Evolutionary conservation across 2,888 invertebrate species (phyloP).

Genomic region (Stenolophus ochropezus): DNA sequence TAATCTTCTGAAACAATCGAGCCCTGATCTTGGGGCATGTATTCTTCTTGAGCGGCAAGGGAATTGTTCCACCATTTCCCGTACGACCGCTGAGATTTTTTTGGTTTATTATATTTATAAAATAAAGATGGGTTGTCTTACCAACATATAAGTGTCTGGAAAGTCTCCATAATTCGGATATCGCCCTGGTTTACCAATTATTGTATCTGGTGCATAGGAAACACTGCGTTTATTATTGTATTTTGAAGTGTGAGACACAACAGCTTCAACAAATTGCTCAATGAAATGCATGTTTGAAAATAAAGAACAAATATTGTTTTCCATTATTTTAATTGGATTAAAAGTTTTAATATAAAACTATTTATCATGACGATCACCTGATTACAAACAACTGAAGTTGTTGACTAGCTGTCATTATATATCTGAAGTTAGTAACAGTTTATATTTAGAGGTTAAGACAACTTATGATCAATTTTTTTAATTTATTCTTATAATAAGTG

Average conservation of each 20-base stretch:
- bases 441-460: conserved; percentile 2
- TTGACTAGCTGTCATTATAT: conserved; percentile 34
- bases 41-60: conserved; percentile 82
- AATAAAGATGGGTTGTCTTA: conserved; percentile 71
- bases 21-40: conserved; percentile 83
- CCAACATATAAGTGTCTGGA: conserved; percentile 93
- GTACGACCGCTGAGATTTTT: conserved; percentile 83
- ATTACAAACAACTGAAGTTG: conserved; percentile 29
- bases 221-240: conserved; percentile 92
- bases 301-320: conserved; percentile 43
- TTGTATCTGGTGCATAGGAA: conserved; percentile 91
- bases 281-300: conserved; percentile 72
- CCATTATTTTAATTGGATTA: conserved; percentile 29
- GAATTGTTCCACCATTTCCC: conserved; percentile 89
- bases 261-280: conserved; percentile 87
- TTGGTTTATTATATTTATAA: background rate
- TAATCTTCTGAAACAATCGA: conserved; percentile 85
- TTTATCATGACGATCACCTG: background rate
- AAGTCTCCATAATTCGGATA: conserved; percentile 95
- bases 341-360: background rate
- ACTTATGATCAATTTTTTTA: background rate
- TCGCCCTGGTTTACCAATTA: conserved; percentile 88
- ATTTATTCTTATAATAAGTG: background rate
- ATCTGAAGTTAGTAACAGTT: conserved; percentile 24
- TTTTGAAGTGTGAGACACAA: conserved; percentile 90